Evolutionary conservation across 2,113 vertebrate species (phyloP), one percentile per base, ranked within the genome.

Genomic region (Mus spicilegus): DNA sequence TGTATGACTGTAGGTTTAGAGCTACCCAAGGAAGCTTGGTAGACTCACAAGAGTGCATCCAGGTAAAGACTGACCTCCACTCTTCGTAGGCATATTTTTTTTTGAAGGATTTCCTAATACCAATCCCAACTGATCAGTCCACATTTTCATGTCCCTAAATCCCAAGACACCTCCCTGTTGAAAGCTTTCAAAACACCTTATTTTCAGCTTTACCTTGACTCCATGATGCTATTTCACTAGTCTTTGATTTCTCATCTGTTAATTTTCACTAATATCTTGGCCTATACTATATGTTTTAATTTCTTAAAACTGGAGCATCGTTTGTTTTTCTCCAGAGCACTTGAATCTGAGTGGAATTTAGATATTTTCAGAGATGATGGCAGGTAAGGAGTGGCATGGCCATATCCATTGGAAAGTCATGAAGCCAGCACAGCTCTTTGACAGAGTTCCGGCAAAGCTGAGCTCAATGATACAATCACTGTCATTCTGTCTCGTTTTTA

Each of bases 11-110:
- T 28, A n/a, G 36, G 20, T 84, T 84, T 61, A 61, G 5, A 61
- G n/a, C 36, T 39, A 42, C 22, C n/a, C 22, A 39, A 3, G 61
- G 56, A 58, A n/a, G 9, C 19, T 14, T 61, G 33, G 36, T 82
- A 22, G 33, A 56, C 30, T 81, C 33, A n/a, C 4, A 0, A 58
- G 36, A 58, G 10, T 56, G 5, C 19, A 56, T 24, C 2, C 5
- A 81, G 7, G 5, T 84, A 42, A 26, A 58, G 10, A 84, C 0
- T 8, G 5, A 26, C 14, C 12, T 3, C 19, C 2, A 39, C 5
- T 42, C 22, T 0, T 39, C 26, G 0, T 16, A 1, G 12, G 6
- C 13, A 26, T 4, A 12, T 24, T 39, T 81, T 58, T 22, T n/a
- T 54, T 54, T 49, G 5, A 58, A 39, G 33, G 56, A 11, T 61